phyloP scores from a whole-genome alignment of 2,113 vertebrate genomes.

The Scalopus aquaticus region DNA sequence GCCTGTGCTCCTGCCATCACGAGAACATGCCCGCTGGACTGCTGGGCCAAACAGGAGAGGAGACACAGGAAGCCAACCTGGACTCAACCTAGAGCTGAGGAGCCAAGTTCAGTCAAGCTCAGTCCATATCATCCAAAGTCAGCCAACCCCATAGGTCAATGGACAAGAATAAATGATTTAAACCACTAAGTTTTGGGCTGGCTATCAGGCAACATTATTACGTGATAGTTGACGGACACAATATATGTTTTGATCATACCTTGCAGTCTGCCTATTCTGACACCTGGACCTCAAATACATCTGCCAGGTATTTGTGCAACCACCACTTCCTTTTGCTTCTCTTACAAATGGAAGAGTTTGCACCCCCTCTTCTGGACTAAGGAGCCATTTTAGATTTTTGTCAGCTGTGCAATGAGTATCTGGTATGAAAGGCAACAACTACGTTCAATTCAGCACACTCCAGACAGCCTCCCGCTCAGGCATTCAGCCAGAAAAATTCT shows the following conservation, averaged over 20 bases:
- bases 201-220: constrained; percentile 13
- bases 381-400: constrained; percentile 3
- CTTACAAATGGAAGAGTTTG: not conserved
- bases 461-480: not conserved
- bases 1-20: not conserved
- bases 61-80: not conserved
- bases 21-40: not conserved
- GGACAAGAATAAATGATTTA: constrained; percentile 49
- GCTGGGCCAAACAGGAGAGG: not conserved
- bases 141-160: not conserved
- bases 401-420: not conserved
- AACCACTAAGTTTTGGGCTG: not conserved
- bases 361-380: not conserved
- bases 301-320: not conserved
- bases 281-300: not conserved
- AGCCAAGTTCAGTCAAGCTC: not conserved
- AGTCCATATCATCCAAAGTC: not conserved
- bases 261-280: not conserved
- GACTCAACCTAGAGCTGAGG: not conserved
- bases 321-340: not conserved
- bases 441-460: not conserved
- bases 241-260: not conserved
- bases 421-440: not conserved
- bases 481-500: not conserved
- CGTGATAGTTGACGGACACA: not conserved